A percentile compares a stretch with the other conserved stretches of the same genome.
These are phyloP conservation scores for Hippotragus niger DNA, from an alignment of 2,113 vertebrate species.

Conservation along the genomic window DNA sequence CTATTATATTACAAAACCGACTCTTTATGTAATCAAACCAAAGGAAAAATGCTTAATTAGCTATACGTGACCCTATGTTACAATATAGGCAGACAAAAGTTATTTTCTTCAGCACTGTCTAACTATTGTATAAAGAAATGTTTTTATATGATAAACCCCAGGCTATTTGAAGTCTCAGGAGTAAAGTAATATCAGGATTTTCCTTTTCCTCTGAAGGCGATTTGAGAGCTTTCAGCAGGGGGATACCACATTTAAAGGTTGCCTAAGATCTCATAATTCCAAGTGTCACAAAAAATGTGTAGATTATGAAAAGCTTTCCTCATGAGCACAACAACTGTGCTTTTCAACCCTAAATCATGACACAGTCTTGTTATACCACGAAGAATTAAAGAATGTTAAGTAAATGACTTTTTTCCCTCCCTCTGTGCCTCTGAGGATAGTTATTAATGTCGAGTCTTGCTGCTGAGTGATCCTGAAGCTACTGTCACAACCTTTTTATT, in stretches of 20 bases:
- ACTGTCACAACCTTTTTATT: conserved; percentile 71
- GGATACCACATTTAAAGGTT: conserved; percentile 33
- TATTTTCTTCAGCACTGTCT: conserved; percentile 34
- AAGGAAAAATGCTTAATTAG: conserved; percentile 69
- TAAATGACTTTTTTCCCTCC: conserved; percentile 61
- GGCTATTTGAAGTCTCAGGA: background rate
- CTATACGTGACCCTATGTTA: conserved; percentile 24
- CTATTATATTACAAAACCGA: conserved; percentile 72
- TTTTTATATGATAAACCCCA: background rate
- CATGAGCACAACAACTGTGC: conserved; percentile 62
- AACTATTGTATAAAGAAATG: background rate
- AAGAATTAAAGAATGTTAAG: conserved; percentile 73
- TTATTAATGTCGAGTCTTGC: conserved; percentile 69
- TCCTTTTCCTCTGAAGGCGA: background rate
- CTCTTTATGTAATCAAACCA: conserved; percentile 71
- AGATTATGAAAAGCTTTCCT: conserved; percentile 75
- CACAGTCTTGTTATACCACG: conserved; percentile 59
- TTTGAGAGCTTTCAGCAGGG: conserved; percentile 53
- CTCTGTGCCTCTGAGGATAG: conserved; percentile 58
- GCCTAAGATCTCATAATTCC: conserved; percentile 62
- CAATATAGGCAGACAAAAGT: background rate
- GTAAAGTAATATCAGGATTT: background rate
- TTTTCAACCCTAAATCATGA: conserved; percentile 71
- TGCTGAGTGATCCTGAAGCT: conserved; percentile 77
- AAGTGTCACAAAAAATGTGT: conserved; percentile 57